phyloP scores from a whole-genome alignment of 2,113 vertebrate species.

The Rhadina sibilatrix region DNA sequence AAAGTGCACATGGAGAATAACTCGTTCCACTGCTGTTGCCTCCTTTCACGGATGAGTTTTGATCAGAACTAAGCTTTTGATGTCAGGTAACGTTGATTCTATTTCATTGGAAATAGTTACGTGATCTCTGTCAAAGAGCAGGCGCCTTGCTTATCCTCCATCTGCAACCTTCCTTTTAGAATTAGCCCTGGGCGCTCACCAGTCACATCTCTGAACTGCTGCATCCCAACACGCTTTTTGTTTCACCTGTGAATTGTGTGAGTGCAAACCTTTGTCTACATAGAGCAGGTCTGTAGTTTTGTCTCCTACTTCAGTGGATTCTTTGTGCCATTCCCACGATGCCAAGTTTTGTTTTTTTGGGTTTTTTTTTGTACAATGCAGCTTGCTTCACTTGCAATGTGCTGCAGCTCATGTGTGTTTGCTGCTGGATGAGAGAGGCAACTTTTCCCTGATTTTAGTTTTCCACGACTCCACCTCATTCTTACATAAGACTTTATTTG shows the following conservation, averaged over 20 bases:
- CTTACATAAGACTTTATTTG: neutral
- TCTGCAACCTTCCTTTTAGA: neutral
- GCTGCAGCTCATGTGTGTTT: neutral
- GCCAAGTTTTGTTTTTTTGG: neutral
- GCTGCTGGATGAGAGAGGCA: neutral
- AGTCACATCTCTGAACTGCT: neutral
- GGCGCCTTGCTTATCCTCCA: neutral
- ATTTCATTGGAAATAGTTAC: neutral
- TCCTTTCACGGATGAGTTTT: neutral
- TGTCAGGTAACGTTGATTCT: neutral
- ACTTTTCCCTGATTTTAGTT: neutral
- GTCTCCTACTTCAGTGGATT: neutral
- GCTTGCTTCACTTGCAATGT: neutral
- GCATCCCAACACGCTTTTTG: neutral
- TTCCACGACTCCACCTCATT: neutral
- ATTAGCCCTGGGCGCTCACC: neutral
- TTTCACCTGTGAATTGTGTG: neutral
- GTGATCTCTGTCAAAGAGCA: neutral
- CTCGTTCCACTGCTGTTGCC: neutral
- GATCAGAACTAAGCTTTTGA: neutral
- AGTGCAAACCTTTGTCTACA: neutral
- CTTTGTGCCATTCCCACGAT: neutral
- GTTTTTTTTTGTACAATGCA: neutral
- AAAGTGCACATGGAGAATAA: conserved; percentile 45
- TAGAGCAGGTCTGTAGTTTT: neutral